A percentile compares a stretch with the other conserved stretches of the same genome.
These are phyloP conservation scores for Fukomys damarensis DNA, from an alignment of 2,113 vertebrate genomes.

Conservation along the genomic window DNA sequence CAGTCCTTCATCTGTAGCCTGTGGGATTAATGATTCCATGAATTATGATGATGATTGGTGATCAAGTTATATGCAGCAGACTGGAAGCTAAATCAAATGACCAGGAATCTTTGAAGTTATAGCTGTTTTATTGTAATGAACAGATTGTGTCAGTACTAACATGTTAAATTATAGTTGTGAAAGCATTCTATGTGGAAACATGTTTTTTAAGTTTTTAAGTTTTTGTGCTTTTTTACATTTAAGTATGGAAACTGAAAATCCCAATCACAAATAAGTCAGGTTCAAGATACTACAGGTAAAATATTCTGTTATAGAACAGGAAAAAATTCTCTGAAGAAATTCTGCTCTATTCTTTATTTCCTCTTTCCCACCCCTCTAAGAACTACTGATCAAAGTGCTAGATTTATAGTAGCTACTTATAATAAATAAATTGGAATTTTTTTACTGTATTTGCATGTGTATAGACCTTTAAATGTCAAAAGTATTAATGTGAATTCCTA, in stretches of 20 bases:
- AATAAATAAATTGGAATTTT: constrained; percentile 4
- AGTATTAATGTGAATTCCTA: background rate
- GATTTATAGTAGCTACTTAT: background rate
- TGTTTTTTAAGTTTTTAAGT: constrained; percentile 40
- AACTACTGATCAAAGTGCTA: background rate
- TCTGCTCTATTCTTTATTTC: background rate
- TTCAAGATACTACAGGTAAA: background rate
- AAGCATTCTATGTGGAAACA: background rate
- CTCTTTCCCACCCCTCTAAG: background rate
- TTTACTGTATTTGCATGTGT: background rate
- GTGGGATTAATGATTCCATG: background rate
- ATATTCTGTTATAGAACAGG: background rate
- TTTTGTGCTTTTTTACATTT: background rate
- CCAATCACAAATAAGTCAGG: background rate
- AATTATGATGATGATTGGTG: background rate
- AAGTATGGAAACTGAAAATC: constrained; percentile 15
- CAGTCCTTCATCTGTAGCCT: background rate
- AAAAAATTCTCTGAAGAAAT: background rate
- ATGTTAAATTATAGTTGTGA: background rate
- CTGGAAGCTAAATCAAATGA: background rate
- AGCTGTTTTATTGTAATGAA: background rate
- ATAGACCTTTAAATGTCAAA: background rate
- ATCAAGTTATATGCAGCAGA: background rate
- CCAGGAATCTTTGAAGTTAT: background rate
- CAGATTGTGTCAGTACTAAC: background rate